Evolutionary conservation across 92 coral and sea anemone genomes (phyloP).

Genomic region (Actinostola sp.): DNA sequence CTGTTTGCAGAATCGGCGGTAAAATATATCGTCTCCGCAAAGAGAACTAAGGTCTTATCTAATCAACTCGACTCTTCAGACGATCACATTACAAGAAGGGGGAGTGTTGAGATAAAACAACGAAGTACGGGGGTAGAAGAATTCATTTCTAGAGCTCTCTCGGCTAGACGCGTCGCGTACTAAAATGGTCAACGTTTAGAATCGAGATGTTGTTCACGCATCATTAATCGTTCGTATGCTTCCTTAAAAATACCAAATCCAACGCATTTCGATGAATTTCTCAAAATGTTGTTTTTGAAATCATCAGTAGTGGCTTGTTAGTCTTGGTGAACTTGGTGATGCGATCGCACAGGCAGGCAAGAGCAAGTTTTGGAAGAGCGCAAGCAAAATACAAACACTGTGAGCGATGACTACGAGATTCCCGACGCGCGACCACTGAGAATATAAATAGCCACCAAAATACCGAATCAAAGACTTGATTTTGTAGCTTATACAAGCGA

Average conservation of each 20-base stretch:
- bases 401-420: constrained; percentile 7
- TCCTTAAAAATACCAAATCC: constrained; percentile 10
- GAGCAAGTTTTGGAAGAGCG: constrained; percentile 35
- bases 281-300: neutral
- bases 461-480: neutral
- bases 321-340: neutral
- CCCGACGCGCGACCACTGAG: constrained; percentile 34
- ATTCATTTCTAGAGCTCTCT: too few species aligned
- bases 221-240: constrained; percentile 30
- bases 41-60: neutral
- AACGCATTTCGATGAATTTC: constrained; percentile 22
- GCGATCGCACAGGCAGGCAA: constrained; percentile 17
- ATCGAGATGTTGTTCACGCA: constrained; percentile 13
- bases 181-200: constrained; percentile 13
- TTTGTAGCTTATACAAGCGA: neutral
- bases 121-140: too few species aligned
- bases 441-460: neutral
- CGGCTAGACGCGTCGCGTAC: constrained; percentile 5
- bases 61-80: neutral
- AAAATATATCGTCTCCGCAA: constrained; percentile 5
- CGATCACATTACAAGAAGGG: constrained; percentile 7
- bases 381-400: constrained; percentile 30
- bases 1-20: constrained; percentile 6
- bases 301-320: neutral
- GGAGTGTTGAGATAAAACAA: neutral